These are phyloP conservation scores for Fundulus diaphanus DNA, from an alignment of 2,797 vertebrate genomes.

Conservation along the genomic window DNA sequence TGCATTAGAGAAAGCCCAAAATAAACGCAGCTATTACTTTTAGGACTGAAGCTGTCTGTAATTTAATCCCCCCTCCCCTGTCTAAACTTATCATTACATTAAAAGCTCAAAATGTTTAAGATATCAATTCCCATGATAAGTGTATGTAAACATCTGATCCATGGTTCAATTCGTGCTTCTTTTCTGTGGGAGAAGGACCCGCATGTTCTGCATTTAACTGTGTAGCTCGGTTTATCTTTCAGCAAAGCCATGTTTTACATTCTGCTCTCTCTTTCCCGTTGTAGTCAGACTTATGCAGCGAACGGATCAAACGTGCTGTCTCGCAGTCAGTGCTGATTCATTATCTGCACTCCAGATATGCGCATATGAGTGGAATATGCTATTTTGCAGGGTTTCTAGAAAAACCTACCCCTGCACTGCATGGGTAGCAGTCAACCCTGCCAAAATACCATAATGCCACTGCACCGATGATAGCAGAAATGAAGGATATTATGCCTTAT, in stretches of 20 bases:
- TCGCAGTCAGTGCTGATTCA: slow-evolving; percentile 48
- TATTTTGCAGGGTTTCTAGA: slow-evolving; percentile 33
- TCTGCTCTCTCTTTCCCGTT: slow-evolving; percentile 24
- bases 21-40: not conserved
- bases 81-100: too few species aligned
- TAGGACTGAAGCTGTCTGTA: too few species aligned
- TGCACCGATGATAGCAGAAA: slow-evolving; percentile 42
- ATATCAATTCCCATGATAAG: not conserved
- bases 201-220: slow-evolving; percentile 23
- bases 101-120: too few species aligned
- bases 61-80: too few species aligned
- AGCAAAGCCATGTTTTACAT: slow-evolving; percentile 28
- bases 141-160: not conserved
- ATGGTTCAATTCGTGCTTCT: slow-evolving; percentile 24
- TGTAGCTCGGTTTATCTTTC: slow-evolving; percentile 13
- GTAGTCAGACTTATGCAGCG: slow-evolving; percentile 26
- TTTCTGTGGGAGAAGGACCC: slow-evolving; percentile 33
- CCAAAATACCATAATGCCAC: slow-evolving; percentile 36
- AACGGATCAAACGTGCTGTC: slow-evolving; percentile 47
- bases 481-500: slow-evolving; percentile 54
- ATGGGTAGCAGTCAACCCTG: slow-evolving; percentile 13
- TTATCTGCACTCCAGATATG: slow-evolving; percentile 44
- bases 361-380: slow-evolving; percentile 28
- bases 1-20: too few species aligned
- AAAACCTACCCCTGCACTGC: slow-evolving; percentile 19